These are phyloP conservation scores for Pygocentrus nattereri DNA, from an alignment of 2,797 vertebrate species.

Conservation along the genomic window DNA sequence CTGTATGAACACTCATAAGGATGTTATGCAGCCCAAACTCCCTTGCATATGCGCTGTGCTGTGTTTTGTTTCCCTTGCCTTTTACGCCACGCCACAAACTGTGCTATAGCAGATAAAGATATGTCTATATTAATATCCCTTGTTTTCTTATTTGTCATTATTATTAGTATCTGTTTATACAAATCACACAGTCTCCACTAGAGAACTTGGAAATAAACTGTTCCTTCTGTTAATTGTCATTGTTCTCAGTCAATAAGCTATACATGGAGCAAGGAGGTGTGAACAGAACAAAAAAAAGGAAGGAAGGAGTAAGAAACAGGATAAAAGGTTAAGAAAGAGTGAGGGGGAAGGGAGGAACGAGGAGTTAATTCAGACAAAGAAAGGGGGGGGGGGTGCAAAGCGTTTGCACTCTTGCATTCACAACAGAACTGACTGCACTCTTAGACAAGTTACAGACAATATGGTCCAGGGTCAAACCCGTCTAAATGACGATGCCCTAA, in stretches of 20 bases:
- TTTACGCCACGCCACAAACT: conserved; percentile 33
- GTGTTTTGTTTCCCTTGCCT: conserved; percentile 27
- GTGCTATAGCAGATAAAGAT: conserved; percentile 59
- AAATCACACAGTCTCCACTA: conserved; percentile 61
- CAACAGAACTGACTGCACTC: conserved; percentile 39
- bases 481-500: conserved; percentile 25
- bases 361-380: conserved; percentile 24
- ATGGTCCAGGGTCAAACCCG: conserved; percentile 16
- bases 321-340: conserved; percentile 6
- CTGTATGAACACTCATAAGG: conserved; percentile 36
- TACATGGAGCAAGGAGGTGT: conserved; percentile 7
- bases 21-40: conserved; percentile 43
- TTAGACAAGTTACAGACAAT: conserved; percentile 24
- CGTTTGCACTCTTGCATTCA: conserved; percentile 32
- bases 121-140: conserved; percentile 48
- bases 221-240: conserved; percentile 62
- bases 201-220: conserved; percentile 62
- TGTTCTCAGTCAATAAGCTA: conserved; percentile 59
- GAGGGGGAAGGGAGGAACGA: background rate
- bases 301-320: conserved; percentile 18
- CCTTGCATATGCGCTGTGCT: conserved; percentile 46
- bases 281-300: conserved; percentile 19
- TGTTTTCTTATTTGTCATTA: conserved; percentile 42
- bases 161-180: conserved; percentile 56
- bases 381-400: background rate